Conservation (phyloP, 1,140 invertebrate genomes). For the Drosophila quadrilineata region DNA sequence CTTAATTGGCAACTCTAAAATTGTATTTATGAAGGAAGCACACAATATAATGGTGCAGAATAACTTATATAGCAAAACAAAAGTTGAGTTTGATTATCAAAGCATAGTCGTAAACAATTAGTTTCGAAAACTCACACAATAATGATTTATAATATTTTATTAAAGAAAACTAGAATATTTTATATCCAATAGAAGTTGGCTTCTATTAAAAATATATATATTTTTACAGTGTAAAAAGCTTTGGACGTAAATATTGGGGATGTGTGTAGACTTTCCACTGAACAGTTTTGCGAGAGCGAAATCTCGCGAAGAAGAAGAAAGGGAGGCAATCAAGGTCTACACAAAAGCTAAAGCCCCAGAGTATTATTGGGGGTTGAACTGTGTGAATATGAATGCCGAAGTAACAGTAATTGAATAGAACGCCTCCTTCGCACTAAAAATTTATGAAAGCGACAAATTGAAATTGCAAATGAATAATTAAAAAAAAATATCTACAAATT, state of each 20-base stretch:
- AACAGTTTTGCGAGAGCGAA: conserved; percentile 8
- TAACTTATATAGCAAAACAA: no score
- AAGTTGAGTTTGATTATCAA: no score
- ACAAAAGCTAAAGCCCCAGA: conserved; percentile 43
- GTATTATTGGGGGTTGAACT: conserved; percentile 37
- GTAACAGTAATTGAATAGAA: conserved; percentile 33
- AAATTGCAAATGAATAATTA: neutral
- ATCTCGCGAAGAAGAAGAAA: neutral
- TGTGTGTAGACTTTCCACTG: conserved; percentile 42
- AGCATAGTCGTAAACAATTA: neutral
- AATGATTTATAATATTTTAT: neutral
- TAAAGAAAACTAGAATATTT: neutral
- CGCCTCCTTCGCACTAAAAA: conserved; percentile 3
- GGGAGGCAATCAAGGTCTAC: conserved; percentile 35
- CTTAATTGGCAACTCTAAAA: no score
- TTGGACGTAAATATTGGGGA: conserved; percentile 28
- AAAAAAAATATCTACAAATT: neutral
- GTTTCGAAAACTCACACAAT: neutral
- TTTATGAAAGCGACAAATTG: neutral
- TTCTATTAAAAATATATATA: neutral
- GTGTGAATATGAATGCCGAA: conserved; percentile 16
- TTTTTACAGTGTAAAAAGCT: conserved; percentile 53
- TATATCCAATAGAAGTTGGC: neutral
- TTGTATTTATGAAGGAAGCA: no score
- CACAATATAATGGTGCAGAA: no score